Conservation (phyloP, 1,140 invertebrate genomes). For the Lamellibrachia luymesi region DNA sequence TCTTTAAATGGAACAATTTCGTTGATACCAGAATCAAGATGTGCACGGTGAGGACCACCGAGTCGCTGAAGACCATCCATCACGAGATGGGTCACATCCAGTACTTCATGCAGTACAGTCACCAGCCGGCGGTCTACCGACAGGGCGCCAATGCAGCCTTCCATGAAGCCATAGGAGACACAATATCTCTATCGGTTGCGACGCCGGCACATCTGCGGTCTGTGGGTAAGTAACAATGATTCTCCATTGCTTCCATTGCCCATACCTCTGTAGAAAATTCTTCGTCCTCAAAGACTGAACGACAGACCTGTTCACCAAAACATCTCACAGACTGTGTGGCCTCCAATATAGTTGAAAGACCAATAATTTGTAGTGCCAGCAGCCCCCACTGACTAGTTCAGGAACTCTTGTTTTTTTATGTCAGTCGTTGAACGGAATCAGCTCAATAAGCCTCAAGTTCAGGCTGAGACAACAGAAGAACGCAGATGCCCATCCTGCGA, state of each 20-base stretch:
- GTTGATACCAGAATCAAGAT: constrained; percentile 49
- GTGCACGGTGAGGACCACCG: constrained; percentile 53
- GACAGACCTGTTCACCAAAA: not conserved
- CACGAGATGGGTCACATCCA: constrained; percentile 81
- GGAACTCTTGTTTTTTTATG: no score
- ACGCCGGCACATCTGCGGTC: constrained; percentile 79
- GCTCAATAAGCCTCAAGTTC: no score
- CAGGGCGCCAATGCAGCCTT: constrained; percentile 26
- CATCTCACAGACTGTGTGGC: no score
- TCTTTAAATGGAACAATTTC: not conserved
- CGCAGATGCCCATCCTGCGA: no score
- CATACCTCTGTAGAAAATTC: no score
- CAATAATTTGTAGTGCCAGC: no score
- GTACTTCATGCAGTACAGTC: constrained; percentile 71
- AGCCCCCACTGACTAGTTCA: no score
- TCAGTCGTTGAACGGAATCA: no score
- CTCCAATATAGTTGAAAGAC: no score
- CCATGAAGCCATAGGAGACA: constrained; percentile 64
- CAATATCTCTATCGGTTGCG: constrained; percentile 78
- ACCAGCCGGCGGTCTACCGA: constrained; percentile 57
- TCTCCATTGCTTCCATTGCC: no score
- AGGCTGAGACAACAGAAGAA: no score
- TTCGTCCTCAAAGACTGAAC: not conserved
- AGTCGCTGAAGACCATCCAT: constrained; percentile 71
- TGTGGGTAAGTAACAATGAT: constrained; percentile 61